Evolutionary conservation across 2,797 vertebrate genomes (phyloP), one percentile per base, ranked within the genome.

Genomic region (Lycodopsis pacificus): DNA sequence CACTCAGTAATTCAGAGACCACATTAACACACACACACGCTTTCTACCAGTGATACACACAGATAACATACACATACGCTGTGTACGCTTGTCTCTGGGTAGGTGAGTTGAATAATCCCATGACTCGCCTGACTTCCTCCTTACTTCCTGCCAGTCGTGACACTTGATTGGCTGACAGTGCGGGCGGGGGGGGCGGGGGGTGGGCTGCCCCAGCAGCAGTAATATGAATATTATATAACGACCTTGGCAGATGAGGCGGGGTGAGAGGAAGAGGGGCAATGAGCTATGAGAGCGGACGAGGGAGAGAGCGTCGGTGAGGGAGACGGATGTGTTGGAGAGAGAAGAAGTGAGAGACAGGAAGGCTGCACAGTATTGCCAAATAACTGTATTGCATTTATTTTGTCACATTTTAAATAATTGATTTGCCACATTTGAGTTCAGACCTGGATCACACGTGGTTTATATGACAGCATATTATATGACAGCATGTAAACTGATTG

Each of bases 71-170:
- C 79, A 79, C 77, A 80, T 48, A 65, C 56, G 32, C 74, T 80
- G 65, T 68, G 77, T 65, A 44, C 7, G 75, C 84, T 87, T 84
- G 85, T 94, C 89, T 90, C 86, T 3, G 83, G 83, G 86, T 91
- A 94, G 92, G 91, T 95, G 91, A 94, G 90, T 89, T 83, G 77
- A 87, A 94, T 94, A 93, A 94, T 95, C 93, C 88, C 88, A 92
- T 93, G 92, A 93, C 88, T 91, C 67, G 86, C 86, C 84, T 94
- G 92, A 95, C 91, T 92, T 94, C 91, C 80, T 90, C 90, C 81
- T 83, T 86, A 88, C 84, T 87, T 85, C 56, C 79, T 81, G 87
- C 83, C 82, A 79, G 83, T 76, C 59, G 77, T 66, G 81, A 75
- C 79, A 69, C 64, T 59, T 15, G 59, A 92, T 94, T 95, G 93